These are phyloP conservation scores for Leptinotarsa texana DNA, from an alignment of 1,140 invertebrate genomes.

Conservation along the genomic window DNA sequence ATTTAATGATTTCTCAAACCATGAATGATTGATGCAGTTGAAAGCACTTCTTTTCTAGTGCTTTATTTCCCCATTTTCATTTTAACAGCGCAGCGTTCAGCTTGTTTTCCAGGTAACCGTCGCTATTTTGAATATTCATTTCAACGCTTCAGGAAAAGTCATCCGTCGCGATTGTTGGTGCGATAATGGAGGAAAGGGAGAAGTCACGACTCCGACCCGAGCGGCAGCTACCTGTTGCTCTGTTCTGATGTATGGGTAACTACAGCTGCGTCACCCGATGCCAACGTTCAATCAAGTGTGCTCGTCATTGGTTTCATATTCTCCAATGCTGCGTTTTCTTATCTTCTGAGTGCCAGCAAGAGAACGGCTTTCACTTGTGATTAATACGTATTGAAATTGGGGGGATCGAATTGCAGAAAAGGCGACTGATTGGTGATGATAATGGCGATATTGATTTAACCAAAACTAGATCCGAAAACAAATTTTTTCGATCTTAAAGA, in stretches of 20 bases:
- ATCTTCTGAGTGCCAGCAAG: neutral
- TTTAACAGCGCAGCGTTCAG: no score
- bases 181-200: neutral
- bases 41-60: no score
- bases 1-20: no score
- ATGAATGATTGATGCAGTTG: no score
- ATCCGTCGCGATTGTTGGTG: neutral
- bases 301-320: conserved; percentile 1
- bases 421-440: no score
- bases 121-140: neutral
- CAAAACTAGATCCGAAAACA: no score
- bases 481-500: no score
- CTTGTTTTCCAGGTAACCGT: no score
- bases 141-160: neutral
- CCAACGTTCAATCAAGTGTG: conserved; percentile 15
- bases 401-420: no score
- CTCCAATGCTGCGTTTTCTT: neutral
- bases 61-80: no score
- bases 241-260: neutral
- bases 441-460: no score
- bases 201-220: neutral
- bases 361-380: neutral
- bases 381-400: neutral
- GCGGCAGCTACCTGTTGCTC: conserved; percentile 6
- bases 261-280: conserved; percentile 9